Conservation (phyloP, 37 sponge, comb jelly and placozoan genomes). For the Mnemiopsis leidyi region DNA sequence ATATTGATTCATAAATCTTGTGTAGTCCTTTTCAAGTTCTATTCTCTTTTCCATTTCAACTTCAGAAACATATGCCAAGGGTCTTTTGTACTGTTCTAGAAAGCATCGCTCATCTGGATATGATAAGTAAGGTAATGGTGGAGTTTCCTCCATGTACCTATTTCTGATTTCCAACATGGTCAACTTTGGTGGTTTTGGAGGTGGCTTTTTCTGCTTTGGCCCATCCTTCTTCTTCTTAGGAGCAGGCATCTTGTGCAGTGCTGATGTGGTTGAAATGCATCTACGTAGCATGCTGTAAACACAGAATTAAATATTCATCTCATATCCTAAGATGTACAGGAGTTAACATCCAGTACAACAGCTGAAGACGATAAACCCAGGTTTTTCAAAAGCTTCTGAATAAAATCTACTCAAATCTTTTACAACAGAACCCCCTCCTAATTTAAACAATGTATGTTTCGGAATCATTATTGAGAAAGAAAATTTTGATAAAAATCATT, state of each 20-base stretch:
- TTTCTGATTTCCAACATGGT: slow-evolving; percentile 19
- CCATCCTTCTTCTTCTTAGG: slow-evolving; percentile 25
- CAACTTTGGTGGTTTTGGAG: slow-evolving; percentile 1
- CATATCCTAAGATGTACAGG: background rate
- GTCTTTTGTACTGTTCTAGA: background rate
- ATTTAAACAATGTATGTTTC: too few species aligned
- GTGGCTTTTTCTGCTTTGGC: background rate
- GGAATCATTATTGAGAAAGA: too few species aligned
- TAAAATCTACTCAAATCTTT: too few species aligned
- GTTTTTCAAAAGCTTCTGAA: too few species aligned
- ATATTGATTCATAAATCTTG: slow-evolving; percentile 1
- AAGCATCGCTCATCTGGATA: slow-evolving; percentile 7
- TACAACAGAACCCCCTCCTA: too few species aligned
- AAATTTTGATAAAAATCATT: too few species aligned
- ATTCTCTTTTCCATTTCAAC: background rate
- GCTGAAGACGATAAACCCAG: too few species aligned
- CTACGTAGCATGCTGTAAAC: background rate
- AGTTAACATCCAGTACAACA: too few species aligned
- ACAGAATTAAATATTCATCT: too few species aligned
- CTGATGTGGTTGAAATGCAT: background rate
- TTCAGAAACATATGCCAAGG: background rate
- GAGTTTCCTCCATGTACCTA: slow-evolving; percentile 4
- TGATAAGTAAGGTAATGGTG: background rate
- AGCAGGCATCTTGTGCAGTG: background rate
- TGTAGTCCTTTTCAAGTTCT: background rate